A percentile compares a stretch with the other conserved stretches of the same genome.
Conservation (phyloP, 2,797 vertebrate genomes). For the Schizopygopsis malacanthus region DNA sequence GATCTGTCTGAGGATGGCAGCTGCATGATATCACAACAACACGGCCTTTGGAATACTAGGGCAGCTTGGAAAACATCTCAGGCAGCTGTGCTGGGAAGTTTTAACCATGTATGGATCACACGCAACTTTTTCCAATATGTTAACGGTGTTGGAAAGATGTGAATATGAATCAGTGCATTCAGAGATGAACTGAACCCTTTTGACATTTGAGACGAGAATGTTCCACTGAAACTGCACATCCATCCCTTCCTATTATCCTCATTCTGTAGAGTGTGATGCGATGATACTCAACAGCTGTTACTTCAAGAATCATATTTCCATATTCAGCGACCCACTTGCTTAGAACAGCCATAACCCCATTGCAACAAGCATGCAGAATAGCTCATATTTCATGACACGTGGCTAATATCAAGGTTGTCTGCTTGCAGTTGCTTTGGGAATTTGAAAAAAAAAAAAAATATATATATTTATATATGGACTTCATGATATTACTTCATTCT, state of each 20-base stretch:
- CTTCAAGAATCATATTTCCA: constrained; percentile 32
- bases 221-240: constrained; percentile 1
- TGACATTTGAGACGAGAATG: background rate
- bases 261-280: background rate
- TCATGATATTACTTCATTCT: background rate
- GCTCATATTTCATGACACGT: constrained; percentile 12
- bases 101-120: background rate
- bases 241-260: background rate
- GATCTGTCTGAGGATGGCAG: background rate
- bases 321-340: constrained; percentile 19
- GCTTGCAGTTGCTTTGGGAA: background rate
- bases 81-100: background rate
- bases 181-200: background rate
- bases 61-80: constrained; percentile 9
- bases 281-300: constrained; percentile 49
- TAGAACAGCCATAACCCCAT: constrained; percentile 6
- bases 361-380: background rate
- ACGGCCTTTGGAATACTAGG: background rate
- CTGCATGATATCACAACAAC: background rate
- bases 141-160: background rate
- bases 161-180: background rate
- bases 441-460: background rate
- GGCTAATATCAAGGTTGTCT: background rate
- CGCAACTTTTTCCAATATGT: background rate
- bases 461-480: background rate